Evolutionary conservation across 2,888 invertebrate genomes (phyloP).

Genomic region (Sympetrum striolatum): DNA sequence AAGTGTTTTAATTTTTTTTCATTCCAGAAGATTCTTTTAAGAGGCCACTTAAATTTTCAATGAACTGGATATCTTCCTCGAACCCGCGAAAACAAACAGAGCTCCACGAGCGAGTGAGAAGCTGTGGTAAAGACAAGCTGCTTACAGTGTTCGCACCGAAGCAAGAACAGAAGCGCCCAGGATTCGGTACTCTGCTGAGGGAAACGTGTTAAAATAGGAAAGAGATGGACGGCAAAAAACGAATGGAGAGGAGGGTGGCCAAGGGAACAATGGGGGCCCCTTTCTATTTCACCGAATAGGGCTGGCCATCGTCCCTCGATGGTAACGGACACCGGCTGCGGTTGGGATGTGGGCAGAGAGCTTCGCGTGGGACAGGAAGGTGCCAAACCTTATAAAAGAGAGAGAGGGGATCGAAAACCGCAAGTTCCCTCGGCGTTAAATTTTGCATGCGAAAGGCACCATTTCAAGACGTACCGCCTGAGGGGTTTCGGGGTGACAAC

Average conservation of each 20-base stretch:
- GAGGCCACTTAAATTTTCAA: too few relatives aligned
- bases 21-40: too few relatives aligned
- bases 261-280: background rate
- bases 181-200: too few relatives aligned
- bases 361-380: background rate
- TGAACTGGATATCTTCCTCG: too few relatives aligned
- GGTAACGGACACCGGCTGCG: background rate
- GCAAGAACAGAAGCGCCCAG: too few relatives aligned
- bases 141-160: too few relatives aligned
- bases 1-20: too few relatives aligned
- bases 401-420: background rate
- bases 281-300: background rate
- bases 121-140: too few relatives aligned
- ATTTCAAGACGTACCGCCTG: background rate
- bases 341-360: background rate
- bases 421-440: background rate
- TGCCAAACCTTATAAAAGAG: background rate
- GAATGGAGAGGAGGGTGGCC: background rate
- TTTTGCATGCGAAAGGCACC: background rate
- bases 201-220: background rate
- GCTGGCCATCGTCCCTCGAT: background rate
- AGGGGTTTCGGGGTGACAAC: background rate
- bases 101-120: too few relatives aligned
- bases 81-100: too few relatives aligned
- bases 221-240: background rate